Evolutionary conservation across 2,113 vertebrate genomes (phyloP).

Genomic region (Pseudorasbora parva): DNA sequence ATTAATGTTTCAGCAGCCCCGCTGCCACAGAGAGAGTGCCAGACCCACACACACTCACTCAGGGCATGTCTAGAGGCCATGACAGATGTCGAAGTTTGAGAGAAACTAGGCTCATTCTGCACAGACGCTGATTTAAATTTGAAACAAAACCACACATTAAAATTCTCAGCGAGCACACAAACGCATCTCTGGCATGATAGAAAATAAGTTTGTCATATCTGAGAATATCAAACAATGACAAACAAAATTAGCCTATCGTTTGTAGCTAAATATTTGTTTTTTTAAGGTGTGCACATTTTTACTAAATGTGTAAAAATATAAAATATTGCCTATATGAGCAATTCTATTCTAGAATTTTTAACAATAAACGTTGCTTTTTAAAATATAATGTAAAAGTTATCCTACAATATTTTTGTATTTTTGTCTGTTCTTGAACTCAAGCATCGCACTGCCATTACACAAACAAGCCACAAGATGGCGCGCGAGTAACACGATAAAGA

Average conservation of each 20-base stretch:
- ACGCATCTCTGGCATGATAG: background rate
- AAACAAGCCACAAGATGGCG: slow-evolving; percentile 55
- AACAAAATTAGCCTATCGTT: background rate
- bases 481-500: slow-evolving; percentile 41
- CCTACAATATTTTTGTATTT: too few species aligned
- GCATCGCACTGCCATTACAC: background rate
- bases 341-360: background rate
- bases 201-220: background rate
- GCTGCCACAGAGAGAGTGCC: slow-evolving; percentile 53
- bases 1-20: slow-evolving; percentile 60
- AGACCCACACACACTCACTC: slow-evolving; percentile 48
- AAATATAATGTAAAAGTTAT: background rate
- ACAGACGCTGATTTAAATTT: slow-evolving; percentile 70
- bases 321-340: background rate
- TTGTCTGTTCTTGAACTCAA: too few species aligned
- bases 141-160: slow-evolving; percentile 60
- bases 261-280: background rate
- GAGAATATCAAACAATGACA: background rate
- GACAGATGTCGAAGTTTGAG: slow-evolving; percentile 78
- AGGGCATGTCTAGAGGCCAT: slow-evolving; percentile 74
- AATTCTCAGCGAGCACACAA: slow-evolving; percentile 55
- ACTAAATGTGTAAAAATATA: background rate
- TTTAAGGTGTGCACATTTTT: background rate
- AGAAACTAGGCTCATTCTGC: slow-evolving; percentile 73
- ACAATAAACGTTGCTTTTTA: too few species aligned